Conservation (phyloP, 37 sponge, comb jelly and placozoan species). For the Theonella swinhoei region DNA sequence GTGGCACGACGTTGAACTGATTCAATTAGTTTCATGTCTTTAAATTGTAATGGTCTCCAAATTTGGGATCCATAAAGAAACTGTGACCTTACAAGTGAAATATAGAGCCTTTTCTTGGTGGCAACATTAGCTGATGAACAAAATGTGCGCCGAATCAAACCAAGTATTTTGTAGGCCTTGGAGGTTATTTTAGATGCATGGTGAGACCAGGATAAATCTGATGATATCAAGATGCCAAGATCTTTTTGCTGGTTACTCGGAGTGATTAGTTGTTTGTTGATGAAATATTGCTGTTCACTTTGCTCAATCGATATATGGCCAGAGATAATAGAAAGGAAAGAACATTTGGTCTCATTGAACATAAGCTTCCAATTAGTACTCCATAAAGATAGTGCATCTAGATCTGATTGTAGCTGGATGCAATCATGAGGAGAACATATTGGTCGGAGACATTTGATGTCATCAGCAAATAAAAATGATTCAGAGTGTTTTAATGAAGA, state of each 20-base stretch:
- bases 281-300: neutral
- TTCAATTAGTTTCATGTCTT: too few species aligned
- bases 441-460: neutral
- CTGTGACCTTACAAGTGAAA: too few species aligned
- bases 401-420: constrained; percentile 2
- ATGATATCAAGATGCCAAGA: neutral
- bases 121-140: neutral
- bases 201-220: constrained; percentile 3
- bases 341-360: constrained; percentile 12
- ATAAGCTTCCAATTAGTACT: neutral
- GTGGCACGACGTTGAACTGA: too few species aligned
- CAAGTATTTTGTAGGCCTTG: constrained; percentile 12
- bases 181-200: neutral
- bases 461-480: constrained; percentile 1
- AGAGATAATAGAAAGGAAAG: neutral
- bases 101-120: too few species aligned
- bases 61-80: too few species aligned
- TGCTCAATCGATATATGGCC: neutral
- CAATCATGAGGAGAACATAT: neutral
- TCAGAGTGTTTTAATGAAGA: neutral
- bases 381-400: constrained; percentile 1
- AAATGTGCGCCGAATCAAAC: constrained; percentile 1
- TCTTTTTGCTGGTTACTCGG: neutral
- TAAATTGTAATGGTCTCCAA: too few species aligned
- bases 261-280: neutral